Evolutionary conservation across 2,888 invertebrate species (phyloP).

Genomic region (Meloe dianella): DNA sequence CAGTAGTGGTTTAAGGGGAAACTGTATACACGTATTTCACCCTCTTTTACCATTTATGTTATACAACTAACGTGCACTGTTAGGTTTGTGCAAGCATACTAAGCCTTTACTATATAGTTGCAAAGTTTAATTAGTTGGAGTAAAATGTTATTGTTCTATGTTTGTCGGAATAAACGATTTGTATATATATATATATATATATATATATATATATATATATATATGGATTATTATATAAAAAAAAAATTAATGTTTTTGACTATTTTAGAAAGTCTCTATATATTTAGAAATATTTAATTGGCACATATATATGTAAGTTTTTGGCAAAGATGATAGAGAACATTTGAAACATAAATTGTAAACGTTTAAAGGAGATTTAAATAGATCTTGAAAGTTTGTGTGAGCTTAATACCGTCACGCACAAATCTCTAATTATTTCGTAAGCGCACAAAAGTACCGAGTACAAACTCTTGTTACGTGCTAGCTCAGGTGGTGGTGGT

Average conservation of each 20-base stretch:
- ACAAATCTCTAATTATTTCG: slow-evolving; percentile 31
- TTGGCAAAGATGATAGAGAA: no score
- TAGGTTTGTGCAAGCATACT: slow-evolving; percentile 47
- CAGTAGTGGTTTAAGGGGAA: slow-evolving; percentile 29
- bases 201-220: no score
- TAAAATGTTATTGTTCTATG: slow-evolving; percentile 52
- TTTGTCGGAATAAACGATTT: neutral
- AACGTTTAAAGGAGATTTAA: neutral
- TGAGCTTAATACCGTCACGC: slow-evolving; percentile 25
- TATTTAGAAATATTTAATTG: no score
- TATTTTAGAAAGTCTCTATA: no score
- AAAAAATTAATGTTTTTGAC: no score
- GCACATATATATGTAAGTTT: no score
- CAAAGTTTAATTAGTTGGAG: slow-evolving; percentile 61
- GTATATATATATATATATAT: no score
- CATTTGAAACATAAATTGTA: neutral
- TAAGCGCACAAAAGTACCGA: slow-evolving; percentile 19
- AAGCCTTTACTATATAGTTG: slow-evolving; percentile 59
- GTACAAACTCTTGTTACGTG: slow-evolving; percentile 24
- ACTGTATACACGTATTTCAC: slow-evolving; percentile 12
- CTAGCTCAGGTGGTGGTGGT: slow-evolving; percentile 16
- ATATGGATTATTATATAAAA: no score
- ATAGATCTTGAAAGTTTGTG: slow-evolving; percentile 1
- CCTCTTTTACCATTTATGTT: slow-evolving; percentile 18
- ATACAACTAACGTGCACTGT: slow-evolving; percentile 4